phyloP scores from a whole-genome alignment of 2,113 vertebrate species.

The Zosterops pallidus region DNA sequence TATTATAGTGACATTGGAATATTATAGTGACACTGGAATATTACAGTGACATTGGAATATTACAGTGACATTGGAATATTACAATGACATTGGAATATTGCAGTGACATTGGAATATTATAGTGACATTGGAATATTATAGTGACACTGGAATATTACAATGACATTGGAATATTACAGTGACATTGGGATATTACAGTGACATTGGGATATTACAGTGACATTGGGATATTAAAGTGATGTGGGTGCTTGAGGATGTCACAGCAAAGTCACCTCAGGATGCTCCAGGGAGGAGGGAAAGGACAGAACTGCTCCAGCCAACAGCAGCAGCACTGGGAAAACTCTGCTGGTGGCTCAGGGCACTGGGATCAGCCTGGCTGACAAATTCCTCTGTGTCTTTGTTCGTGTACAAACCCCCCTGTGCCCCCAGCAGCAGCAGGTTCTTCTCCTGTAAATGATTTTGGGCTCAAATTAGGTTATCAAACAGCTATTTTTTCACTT shows the following conservation, averaged over 20 bases:
- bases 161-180: rapidly evolving
- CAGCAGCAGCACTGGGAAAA: neutral
- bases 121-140: neutral
- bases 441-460: neutral
- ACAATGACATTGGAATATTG: neutral
- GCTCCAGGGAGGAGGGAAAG: neutral
- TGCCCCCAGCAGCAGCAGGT: neutral
- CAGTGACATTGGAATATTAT: neutral
- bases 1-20: neutral
- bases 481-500: too few species aligned
- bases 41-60: neutral
- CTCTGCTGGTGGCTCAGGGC: neutral
- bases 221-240: too few species aligned
- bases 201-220: neutral
- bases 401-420: rapidly evolving
- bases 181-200: neutral
- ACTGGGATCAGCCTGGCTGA: neutral
- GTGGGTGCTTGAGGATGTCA: neutral
- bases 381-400: neutral
- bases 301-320: neutral
- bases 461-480: neutral
- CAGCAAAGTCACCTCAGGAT: neutral
- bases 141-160: neutral
- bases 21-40: neutral
- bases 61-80: neutral